A percentile compares a stretch with the other conserved stretches of the same genome.
These are phyloP conservation scores for Trematocara zebra DNA, from an alignment of 2,113 vertebrate genomes.

Conservation along the genomic window DNA sequence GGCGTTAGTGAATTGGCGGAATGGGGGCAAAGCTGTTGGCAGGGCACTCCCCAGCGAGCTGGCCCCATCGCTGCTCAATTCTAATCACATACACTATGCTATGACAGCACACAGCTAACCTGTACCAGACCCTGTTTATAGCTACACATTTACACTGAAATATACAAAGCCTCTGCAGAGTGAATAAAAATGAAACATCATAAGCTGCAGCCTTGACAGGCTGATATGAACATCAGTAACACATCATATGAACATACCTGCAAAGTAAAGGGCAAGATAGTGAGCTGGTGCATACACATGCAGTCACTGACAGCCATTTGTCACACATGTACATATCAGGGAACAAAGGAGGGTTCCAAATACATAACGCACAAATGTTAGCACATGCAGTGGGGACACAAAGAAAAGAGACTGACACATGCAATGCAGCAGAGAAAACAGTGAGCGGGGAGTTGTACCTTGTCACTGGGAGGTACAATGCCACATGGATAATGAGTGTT, in stretches of 20 bases:
- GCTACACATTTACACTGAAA: background rate
- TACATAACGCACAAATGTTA: slow-evolving; percentile 7
- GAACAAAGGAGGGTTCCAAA: slow-evolving; percentile 13
- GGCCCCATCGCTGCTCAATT: slow-evolving; percentile 21
- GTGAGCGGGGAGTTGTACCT: slow-evolving; percentile 19
- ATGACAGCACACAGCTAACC: background rate
- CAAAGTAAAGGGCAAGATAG: background rate
- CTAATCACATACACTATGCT: slow-evolving; percentile 1
- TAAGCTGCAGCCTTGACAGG: background rate
- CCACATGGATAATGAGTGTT: slow-evolving; percentile 58
- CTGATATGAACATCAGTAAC: slow-evolving; percentile 19
- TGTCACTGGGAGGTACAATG: slow-evolving; percentile 48
- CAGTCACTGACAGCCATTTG: background rate
- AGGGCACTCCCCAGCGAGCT: slow-evolving; percentile 13
- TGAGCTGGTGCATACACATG: background rate
- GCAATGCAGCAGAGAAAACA: slow-evolving; percentile 13
- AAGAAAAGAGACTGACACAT: slow-evolving; percentile 28
- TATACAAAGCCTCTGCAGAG: background rate
- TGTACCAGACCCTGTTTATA: background rate
- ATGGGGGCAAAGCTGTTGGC: slow-evolving; percentile 43
- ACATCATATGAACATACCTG: background rate
- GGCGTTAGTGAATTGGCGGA: slow-evolving; percentile 50
- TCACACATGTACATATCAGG: background rate
- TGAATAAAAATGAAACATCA: background rate
- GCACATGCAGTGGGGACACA: background rate